phyloP scores from a whole-genome alignment of 2,113 vertebrate genomes.

The Microcebus griseorufus region DNA sequence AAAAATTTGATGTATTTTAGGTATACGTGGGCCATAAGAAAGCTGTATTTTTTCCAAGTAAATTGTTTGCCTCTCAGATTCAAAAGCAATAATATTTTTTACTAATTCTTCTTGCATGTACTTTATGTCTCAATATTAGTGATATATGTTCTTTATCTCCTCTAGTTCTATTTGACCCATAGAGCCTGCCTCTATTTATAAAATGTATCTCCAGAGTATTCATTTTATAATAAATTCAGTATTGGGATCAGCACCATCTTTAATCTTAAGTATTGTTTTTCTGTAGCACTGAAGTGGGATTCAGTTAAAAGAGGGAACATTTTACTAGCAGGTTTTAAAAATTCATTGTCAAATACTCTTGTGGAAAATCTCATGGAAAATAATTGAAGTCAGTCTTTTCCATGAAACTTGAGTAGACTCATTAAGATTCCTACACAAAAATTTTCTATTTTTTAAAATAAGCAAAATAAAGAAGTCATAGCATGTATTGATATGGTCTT shows the following conservation, averaged over 20 bases:
- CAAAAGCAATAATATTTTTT: background rate
- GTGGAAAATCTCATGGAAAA: background rate
- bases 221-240: constrained; percentile 7
- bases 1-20: background rate
- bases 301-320: background rate
- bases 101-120: background rate
- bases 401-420: background rate
- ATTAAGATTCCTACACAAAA: background rate
- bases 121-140: background rate
- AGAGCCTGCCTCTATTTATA: background rate
- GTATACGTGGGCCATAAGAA: background rate
- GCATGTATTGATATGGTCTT: background rate
- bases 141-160: background rate
- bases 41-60: background rate
- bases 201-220: background rate
- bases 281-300: background rate
- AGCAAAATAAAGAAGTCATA: background rate
- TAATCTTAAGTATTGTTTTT: background rate
- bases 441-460: background rate
- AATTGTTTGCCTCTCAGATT: background rate
- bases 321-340: background rate
- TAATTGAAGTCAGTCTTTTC: background rate
- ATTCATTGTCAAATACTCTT: background rate
- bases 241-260: background rate
- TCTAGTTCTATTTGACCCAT: background rate